Percentiles rank a stretch among this genome's conserved stretches.
Conservation (phyloP, 2,888 invertebrate species). For the Drosophila lutescens region DNA sequence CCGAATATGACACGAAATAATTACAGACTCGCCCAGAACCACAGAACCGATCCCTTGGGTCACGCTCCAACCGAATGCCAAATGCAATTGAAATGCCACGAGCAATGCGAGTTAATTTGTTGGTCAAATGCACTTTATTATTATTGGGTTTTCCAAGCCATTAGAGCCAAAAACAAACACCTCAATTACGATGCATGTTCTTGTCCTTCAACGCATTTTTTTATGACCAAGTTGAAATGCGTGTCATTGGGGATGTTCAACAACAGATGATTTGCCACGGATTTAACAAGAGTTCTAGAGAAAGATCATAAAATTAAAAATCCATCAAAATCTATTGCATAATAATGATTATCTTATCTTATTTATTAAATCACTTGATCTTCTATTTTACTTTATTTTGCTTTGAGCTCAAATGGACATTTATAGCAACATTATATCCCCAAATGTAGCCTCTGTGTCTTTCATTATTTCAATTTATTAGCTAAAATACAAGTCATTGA, state of each 20-base stretch:
- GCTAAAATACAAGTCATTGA: too few relatives aligned
- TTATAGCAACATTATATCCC: too few relatives aligned
- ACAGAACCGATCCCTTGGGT: conserved; percentile 35
- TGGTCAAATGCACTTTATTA: conserved; percentile 34
- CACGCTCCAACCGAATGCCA: conserved; percentile 25
- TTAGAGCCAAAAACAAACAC: conserved; percentile 39
- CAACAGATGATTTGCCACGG: not conserved
- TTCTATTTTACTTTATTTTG: too few relatives aligned
- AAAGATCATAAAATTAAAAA: too few relatives aligned
- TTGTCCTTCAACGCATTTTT: conserved; percentile 29
- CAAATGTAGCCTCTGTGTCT: too few relatives aligned
- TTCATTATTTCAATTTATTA: too few relatives aligned
- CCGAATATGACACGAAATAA: conserved; percentile 25
- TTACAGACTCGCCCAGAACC: conserved; percentile 11
- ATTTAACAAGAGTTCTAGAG: not conserved
- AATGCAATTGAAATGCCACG: conserved; percentile 48
- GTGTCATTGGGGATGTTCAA: conserved; percentile 23
- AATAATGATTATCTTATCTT: too few relatives aligned
- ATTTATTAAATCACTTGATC: too few relatives aligned
- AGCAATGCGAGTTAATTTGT: conserved; percentile 30
- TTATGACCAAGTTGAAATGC: conserved; percentile 21
- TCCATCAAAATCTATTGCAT: too few relatives aligned
- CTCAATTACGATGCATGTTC: conserved; percentile 20
- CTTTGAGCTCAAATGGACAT: too few relatives aligned
- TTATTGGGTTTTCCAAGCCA: conserved; percentile 17